phyloP scores from a whole-genome alignment of 2,888 invertebrate genomes.

The Diplolepis rosae region DNA sequence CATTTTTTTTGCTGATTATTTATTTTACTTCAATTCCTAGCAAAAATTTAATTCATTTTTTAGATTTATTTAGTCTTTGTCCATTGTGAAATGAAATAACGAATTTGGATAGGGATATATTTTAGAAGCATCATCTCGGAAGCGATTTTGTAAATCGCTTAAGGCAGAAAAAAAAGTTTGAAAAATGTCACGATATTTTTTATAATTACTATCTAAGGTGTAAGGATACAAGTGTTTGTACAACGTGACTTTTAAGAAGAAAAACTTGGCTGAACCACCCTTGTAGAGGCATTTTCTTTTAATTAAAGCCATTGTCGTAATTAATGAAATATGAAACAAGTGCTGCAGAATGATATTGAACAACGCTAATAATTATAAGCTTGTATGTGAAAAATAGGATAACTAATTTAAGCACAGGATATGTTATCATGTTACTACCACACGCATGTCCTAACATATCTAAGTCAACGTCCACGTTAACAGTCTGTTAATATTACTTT shows the following conservation, averaged over 20 bases:
- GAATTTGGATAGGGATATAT: constrained; percentile 2
- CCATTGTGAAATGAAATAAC: not conserved
- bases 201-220: constrained; percentile 21
- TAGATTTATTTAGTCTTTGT: not conserved
- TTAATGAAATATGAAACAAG: constrained; percentile 22
- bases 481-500: not conserved
- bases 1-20: not conserved
- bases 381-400: constrained; percentile 28
- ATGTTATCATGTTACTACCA: constrained; percentile 50
- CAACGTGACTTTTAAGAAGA: not conserved
- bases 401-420: constrained; percentile 56
- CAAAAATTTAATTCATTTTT: no score
- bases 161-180: not conserved
- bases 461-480: constrained; percentile 52
- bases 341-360: constrained; percentile 17
- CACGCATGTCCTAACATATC: constrained; percentile 58
- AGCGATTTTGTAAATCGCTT: not conserved
- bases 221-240: not conserved
- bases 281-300: constrained; percentile 22
- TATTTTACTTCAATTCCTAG: no score
- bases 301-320: constrained; percentile 8
- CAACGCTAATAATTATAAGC: constrained; percentile 24
- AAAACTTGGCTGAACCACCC: constrained; percentile 22
- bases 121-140: not conserved
- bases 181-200: constrained; percentile 24